Percentiles rank a stretch among this genome's conserved stretches.
phyloP scores from a whole-genome alignment of 2,888 invertebrate genomes.

The Eristalis tenax region DNA sequence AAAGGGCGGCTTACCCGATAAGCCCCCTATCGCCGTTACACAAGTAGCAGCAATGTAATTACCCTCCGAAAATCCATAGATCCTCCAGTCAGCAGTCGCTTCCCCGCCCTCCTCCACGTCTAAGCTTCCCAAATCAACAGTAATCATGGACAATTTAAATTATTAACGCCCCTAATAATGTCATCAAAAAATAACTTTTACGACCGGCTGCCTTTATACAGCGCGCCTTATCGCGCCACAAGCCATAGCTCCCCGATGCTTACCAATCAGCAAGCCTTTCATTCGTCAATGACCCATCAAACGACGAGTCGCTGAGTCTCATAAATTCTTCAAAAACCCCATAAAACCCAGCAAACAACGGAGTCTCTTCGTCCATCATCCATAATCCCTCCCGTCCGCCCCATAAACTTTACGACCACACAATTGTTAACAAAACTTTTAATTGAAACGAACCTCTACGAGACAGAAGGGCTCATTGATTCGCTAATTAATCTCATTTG shows the following conservation, averaged over 20 bases:
- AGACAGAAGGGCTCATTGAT: slow-evolving; percentile 34
- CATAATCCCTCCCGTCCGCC: slow-evolving; percentile 1
- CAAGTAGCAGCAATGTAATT: too few relatives aligned
- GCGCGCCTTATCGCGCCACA: background rate
- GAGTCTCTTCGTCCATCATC: background rate
- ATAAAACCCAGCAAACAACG: slow-evolving; percentile 16
- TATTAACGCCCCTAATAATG: slow-evolving; percentile 10
- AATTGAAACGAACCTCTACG: slow-evolving; percentile 32
- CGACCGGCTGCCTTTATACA: background rate
- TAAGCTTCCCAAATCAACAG: background rate
- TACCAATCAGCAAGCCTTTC: slow-evolving; percentile 31
- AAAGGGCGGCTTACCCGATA: background rate
- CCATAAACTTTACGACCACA: slow-evolving; percentile 49
- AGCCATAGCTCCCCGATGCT: background rate
- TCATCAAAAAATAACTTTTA: background rate
- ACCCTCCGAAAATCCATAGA: too few relatives aligned
- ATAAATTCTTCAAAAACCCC: slow-evolving; percentile 15
- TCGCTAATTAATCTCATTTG: slow-evolving; percentile 60
- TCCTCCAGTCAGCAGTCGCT: too few relatives aligned
- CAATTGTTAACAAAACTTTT: slow-evolving; percentile 50
- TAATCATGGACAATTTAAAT: slow-evolving; percentile 18
- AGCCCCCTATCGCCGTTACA: background rate
- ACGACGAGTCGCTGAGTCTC: slow-evolving; percentile 3
- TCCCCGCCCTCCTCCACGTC: background rate
- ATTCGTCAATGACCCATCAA: slow-evolving; percentile 32